phyloP scores from a whole-genome alignment of 2,113 vertebrate species.

The Zosterops lateralis region DNA sequence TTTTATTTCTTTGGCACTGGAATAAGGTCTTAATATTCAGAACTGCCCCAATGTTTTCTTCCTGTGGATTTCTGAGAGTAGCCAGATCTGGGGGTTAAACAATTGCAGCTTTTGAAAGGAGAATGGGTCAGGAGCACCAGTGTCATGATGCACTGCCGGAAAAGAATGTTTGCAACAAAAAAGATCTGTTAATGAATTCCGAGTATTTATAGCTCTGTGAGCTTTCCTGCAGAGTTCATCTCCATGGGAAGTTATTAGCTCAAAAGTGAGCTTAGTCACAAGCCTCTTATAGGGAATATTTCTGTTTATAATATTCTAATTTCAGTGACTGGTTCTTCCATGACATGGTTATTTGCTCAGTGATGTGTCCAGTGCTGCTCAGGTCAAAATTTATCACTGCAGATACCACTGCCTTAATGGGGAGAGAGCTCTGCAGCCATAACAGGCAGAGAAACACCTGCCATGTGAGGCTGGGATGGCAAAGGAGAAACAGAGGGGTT shows the following conservation, averaged over 20 bases:
- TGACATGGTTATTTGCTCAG: neutral
- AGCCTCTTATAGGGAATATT: constrained; percentile 37
- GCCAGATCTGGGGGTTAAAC: constrained; percentile 12
- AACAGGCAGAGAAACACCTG: neutral
- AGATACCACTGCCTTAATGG: neutral
- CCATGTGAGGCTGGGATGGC: neutral
- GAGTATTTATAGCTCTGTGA: constrained; percentile 62
- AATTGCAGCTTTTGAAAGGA: constrained; percentile 52
- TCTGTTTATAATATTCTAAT: constrained; percentile 52
- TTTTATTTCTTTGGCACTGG: neutral
- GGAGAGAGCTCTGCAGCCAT: neutral
- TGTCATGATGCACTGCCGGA: constrained; percentile 40
- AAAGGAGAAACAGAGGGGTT: neutral
- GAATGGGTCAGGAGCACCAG: constrained; percentile 24
- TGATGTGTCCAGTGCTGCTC: neutral
- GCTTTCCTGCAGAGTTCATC: constrained; percentile 55
- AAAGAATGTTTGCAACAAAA: constrained; percentile 52
- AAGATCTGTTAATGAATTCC: constrained; percentile 65
- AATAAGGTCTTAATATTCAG: neutral
- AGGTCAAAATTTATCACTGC: neutral
- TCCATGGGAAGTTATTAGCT: constrained; percentile 63
- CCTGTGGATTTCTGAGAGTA: constrained; percentile 22
- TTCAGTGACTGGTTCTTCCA: neutral
- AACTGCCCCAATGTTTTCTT: constrained; percentile 48
- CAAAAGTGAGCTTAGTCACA: constrained; percentile 65